Conservation (phyloP, 1,140 invertebrate genomes). For the Macrobrachium nipponense region DNA sequence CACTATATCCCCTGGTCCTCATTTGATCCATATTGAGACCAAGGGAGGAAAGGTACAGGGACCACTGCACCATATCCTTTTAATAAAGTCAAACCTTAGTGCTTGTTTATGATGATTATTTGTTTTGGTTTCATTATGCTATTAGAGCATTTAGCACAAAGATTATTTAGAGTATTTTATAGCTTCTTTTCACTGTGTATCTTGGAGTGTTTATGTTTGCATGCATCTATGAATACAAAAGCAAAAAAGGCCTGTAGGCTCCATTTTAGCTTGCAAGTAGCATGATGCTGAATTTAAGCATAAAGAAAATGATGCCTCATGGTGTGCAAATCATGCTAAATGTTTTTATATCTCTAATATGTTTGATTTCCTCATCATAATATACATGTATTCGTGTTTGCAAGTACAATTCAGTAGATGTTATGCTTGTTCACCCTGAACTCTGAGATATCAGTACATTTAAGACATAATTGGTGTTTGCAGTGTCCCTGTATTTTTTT, state of each 20-base stretch:
- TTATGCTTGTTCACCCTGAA: constrained; percentile 40
- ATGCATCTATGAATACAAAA: constrained; percentile 23
- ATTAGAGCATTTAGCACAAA: constrained; percentile 50
- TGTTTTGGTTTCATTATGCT: constrained; percentile 32
- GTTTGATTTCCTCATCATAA: constrained; percentile 35
- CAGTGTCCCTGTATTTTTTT: constrained; percentile 58
- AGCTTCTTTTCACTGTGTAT: constrained; percentile 28
- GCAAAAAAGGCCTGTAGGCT: constrained; percentile 19
- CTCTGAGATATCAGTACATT: constrained; percentile 17
- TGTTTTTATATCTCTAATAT: constrained; percentile 45
- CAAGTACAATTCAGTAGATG: constrained; percentile 45
- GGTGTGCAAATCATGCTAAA: constrained; percentile 30
- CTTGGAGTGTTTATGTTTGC: constrained; percentile 28
- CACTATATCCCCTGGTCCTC: constrained; percentile 34
- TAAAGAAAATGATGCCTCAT: constrained; percentile 24
- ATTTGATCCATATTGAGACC: constrained; percentile 30
- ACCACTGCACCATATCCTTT: constrained; percentile 49
- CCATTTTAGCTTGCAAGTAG: constrained; percentile 42
- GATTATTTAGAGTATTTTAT: constrained; percentile 8
- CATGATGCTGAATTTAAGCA: constrained; percentile 30
- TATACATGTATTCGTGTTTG: constrained; percentile 30
- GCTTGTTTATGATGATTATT: constrained; percentile 45
- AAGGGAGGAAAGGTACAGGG: constrained; percentile 61
- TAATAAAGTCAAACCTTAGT: constrained; percentile 34
- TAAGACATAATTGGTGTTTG: constrained; percentile 53